Conservation (phyloP, 2,797 vertebrate genomes). For the Sorex maritimensis region DNA sequence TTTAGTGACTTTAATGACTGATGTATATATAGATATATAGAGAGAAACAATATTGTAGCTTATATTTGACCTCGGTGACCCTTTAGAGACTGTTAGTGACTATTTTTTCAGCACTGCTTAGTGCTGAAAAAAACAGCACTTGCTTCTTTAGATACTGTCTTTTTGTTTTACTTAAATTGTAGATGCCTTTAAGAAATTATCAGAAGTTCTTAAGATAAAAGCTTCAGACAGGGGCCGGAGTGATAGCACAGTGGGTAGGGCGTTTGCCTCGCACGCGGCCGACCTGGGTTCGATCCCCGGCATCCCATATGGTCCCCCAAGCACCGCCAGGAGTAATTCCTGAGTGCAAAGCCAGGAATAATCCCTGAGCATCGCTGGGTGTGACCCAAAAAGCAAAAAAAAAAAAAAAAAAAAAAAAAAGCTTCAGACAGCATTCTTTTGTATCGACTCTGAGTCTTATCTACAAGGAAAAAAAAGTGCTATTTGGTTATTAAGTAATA, state of each 20-base stretch:
- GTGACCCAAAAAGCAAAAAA: too few relatives aligned
- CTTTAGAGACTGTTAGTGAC: neutral
- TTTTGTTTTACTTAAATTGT: conserved; percentile 47
- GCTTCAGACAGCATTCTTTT: neutral
- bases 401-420: too few relatives aligned
- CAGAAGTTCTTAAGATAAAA: neutral
- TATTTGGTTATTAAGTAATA: neutral
- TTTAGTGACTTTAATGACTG: neutral
- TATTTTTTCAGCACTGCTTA: too few relatives aligned
- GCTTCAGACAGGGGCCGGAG: neutral
- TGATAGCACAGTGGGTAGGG: too few relatives aligned
- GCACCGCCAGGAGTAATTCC: too few relatives aligned
- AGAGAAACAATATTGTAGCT: neutral
- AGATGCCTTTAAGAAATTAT: conserved; percentile 24
- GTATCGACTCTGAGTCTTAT: neutral
- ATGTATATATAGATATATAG: neutral
- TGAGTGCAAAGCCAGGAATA: too few relatives aligned
- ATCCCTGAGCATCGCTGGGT: too few relatives aligned
- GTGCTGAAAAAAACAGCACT: neutral
- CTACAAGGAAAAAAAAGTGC: neutral
- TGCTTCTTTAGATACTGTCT: conserved; percentile 20
- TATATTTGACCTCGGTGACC: neutral
- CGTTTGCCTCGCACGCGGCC: too few relatives aligned
- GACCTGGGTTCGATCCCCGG: too few relatives aligned
- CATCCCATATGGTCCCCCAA: too few relatives aligned